These are phyloP conservation scores for Mesoligia furuncula DNA, from an alignment of 2,888 invertebrate genomes.

Conservation along the genomic window DNA sequence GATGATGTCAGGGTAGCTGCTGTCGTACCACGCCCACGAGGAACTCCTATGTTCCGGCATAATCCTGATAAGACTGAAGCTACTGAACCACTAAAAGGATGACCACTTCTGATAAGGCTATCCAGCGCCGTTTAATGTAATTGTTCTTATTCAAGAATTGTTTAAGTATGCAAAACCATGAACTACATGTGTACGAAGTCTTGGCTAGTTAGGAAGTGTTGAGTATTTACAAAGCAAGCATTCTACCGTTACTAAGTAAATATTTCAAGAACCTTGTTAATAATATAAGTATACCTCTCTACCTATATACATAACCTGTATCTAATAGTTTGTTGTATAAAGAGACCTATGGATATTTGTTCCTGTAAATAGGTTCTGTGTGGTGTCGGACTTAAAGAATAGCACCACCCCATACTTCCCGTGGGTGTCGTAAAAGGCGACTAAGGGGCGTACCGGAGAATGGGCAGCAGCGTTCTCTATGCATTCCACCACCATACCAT, in stretches of 20 bases:
- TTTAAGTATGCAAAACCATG: conserved; percentile 1
- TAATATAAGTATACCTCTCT: not conserved
- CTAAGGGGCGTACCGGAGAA: too few species aligned
- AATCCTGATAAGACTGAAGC: not conserved
- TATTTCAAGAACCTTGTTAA: conserved; percentile 9
- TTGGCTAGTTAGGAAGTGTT: conserved; percentile 11
- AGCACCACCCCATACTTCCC: too few species aligned
- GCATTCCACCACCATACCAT: too few species aligned
- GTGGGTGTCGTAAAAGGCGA: too few species aligned
- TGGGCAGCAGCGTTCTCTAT: too few species aligned
- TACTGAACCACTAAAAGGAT: not conserved
- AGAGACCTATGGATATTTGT: too few species aligned
- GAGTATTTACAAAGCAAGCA: conserved; percentile 13
- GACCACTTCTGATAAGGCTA: not conserved
- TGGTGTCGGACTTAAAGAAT: too few species aligned
- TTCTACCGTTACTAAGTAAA: conserved; percentile 19
- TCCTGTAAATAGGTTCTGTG: too few species aligned
- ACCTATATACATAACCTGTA: not conserved
- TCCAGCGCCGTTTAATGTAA: not conserved
- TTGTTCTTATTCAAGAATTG: not conserved
- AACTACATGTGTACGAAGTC: conserved; percentile 12
- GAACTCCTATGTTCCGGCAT: not conserved
- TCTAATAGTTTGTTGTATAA: not conserved
- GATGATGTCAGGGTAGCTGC: too few species aligned
- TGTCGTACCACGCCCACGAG: not conserved